These are phyloP conservation scores for Podotricha telesiphe DNA, from an alignment of 2,888 invertebrate species.

Conservation along the genomic window DNA sequence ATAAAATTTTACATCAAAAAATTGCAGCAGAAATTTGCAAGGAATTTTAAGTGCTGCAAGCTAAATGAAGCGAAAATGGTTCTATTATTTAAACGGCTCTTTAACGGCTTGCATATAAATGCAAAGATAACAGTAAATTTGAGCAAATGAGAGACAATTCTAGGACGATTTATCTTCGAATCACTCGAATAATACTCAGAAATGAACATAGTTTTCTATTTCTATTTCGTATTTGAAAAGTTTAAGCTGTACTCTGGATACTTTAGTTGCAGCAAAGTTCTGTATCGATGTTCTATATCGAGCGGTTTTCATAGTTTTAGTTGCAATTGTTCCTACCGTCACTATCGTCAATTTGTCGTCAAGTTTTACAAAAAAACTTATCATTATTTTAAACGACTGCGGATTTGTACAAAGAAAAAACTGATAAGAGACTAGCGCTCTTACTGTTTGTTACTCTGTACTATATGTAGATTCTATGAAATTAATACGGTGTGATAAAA, in stretches of 20 bases:
- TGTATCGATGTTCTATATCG: slow-evolving; percentile 1
- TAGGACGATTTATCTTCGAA: slow-evolving; percentile 70
- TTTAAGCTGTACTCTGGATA: background rate
- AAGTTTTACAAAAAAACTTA: too few relatives aligned
- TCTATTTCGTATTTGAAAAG: slow-evolving; percentile 29
- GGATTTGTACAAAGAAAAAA: too few relatives aligned
- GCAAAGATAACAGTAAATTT: slow-evolving; percentile 46
- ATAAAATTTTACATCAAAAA: slow-evolving; percentile 2
- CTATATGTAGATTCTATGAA: too few relatives aligned
- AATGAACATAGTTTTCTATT: slow-evolving; percentile 31
- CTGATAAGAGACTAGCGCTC: too few relatives aligned
- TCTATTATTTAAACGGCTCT: slow-evolving; percentile 44
- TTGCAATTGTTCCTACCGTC: background rate
- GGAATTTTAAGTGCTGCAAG: slow-evolving; percentile 27
- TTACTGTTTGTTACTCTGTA: too few relatives aligned
- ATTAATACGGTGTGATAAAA: too few relatives aligned
- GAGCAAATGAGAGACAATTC: slow-evolving; percentile 53
- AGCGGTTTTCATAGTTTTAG: background rate
- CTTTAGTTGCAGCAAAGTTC: background rate
- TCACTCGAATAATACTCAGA: slow-evolving; percentile 47
- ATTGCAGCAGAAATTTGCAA: slow-evolving; percentile 18
- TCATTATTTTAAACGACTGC: too few relatives aligned
- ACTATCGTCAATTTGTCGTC: background rate
- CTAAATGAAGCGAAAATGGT: slow-evolving; percentile 39
- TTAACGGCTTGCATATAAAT: slow-evolving; percentile 45